Conservation (phyloP, 2,113 vertebrate species). For the Hypomesus transpacificus region DNA sequence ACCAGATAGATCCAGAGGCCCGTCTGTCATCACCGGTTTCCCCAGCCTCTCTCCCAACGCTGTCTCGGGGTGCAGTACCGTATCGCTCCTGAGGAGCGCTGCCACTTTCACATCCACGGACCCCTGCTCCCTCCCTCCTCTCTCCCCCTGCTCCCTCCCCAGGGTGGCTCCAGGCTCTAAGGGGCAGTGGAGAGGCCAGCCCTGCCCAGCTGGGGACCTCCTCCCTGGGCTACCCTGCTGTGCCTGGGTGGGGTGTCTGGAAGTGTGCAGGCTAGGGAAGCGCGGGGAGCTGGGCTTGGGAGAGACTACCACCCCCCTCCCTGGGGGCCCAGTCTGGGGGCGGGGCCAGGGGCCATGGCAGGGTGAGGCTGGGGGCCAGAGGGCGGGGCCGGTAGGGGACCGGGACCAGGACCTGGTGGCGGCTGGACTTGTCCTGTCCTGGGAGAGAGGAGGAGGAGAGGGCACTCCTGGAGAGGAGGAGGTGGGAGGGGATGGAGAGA, state of each 20-base stretch:
- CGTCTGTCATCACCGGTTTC: conserved; percentile 39
- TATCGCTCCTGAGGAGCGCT: not conserved
- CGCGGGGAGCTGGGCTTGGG: conserved; percentile 30
- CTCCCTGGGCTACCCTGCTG: conserved; percentile 13
- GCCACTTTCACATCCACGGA: too few species aligned
- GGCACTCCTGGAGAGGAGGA: conserved; percentile 2
- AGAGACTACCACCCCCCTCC: conserved; percentile 15
- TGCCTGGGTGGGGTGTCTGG: conserved; percentile 25
- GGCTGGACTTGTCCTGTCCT: conserved; percentile 37
- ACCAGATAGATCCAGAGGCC: conserved; percentile 72
- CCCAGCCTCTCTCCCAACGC: conserved; percentile 37
- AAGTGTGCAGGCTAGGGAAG: conserved; percentile 37
- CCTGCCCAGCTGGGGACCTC: conserved; percentile 17
- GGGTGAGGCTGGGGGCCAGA: conserved; percentile 33
- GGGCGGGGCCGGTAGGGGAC: conserved; percentile 66
- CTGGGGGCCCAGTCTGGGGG: conserved; percentile 56
- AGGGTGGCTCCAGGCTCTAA: conserved; percentile 35
- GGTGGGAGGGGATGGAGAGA: conserved; percentile 28
- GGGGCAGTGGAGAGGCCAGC: conserved; percentile 22
- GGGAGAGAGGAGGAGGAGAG: conserved; percentile 10
- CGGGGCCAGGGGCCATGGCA: conserved; percentile 58
- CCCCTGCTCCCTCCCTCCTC: not conserved
- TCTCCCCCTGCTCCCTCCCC: conserved; percentile 26
- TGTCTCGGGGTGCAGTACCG: conserved; percentile 13
- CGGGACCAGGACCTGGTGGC: conserved; percentile 51